These are phyloP conservation scores for Thaumatotibia leucotreta DNA, from an alignment of 1,140 invertebrate species.

Conservation along the genomic window DNA sequence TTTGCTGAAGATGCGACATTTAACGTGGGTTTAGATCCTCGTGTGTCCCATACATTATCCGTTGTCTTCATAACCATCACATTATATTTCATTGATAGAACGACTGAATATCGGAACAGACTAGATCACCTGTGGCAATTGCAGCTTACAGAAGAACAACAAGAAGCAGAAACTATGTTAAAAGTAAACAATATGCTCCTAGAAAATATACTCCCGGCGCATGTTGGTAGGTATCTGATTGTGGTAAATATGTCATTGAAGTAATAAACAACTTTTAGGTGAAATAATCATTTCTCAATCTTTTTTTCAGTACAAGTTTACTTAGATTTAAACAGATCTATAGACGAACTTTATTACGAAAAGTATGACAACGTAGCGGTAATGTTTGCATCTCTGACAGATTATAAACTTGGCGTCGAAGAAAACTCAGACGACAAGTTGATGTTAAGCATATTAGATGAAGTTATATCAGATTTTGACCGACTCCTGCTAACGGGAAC, in stretches of 20 bases:
- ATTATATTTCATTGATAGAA: slow-evolving; percentile 89
- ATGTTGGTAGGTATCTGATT: slow-evolving; percentile 82
- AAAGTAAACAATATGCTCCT: slow-evolving; percentile 89
- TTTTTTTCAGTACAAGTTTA: slow-evolving; percentile 84
- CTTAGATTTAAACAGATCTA: slow-evolving; percentile 82
- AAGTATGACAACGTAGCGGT: slow-evolving; percentile 90
- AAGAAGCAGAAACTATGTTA: slow-evolving; percentile 86
- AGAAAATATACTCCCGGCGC: slow-evolving; percentile 89
- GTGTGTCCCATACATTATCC: slow-evolving; percentile 83
- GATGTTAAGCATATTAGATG: slow-evolving; percentile 88
- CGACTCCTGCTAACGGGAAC: slow-evolving; percentile 57
- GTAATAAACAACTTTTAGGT: not conserved
- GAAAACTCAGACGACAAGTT: slow-evolving; percentile 82
- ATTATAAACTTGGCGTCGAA: slow-evolving; percentile 79
- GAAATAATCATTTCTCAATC: not conserved
- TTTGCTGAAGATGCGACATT: slow-evolving; percentile 79
- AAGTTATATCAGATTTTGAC: slow-evolving; percentile 94
- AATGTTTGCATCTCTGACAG: slow-evolving; percentile 94
- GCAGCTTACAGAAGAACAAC: slow-evolving; percentile 88
- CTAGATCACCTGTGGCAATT: slow-evolving; percentile 91
- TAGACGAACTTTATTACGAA: slow-evolving; percentile 90
- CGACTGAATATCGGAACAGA: slow-evolving; percentile 92
- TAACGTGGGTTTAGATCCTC: slow-evolving; percentile 81
- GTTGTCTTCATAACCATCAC: slow-evolving; percentile 84
- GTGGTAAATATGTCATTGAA: not conserved